phyloP scores from a whole-genome alignment of 2,113 vertebrate genomes.

The Rhabdomys dilectus region DNA sequence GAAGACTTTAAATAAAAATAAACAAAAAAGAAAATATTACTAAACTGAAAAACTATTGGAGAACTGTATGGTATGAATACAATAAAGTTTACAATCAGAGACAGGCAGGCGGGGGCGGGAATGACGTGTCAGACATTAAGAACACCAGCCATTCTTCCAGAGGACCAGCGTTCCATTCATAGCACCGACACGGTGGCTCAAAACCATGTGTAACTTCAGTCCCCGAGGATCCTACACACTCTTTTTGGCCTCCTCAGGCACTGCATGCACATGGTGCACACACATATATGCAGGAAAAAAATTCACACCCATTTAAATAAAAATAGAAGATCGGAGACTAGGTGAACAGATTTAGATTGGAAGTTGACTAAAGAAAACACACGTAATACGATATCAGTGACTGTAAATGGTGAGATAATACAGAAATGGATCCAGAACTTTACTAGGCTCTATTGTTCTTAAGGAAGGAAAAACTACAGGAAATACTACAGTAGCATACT shows the following conservation, averaged over 20 bases:
- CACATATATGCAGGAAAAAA: neutral
- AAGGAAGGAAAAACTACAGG: neutral
- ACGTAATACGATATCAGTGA: neutral
- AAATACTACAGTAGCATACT: neutral
- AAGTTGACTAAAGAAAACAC: neutral
- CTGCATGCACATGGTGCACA: neutral
- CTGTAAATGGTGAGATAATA: neutral
- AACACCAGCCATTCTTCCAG: neutral
- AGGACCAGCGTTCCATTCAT: neutral
- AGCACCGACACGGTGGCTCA: neutral
- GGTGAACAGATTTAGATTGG: neutral
- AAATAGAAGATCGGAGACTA: neutral
- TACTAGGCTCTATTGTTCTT: neutral
- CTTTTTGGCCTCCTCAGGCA: neutral
- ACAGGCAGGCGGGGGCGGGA: neutral
- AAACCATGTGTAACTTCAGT: neutral
- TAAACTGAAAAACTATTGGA: neutral
- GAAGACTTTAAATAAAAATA: neutral
- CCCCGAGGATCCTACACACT: neutral
- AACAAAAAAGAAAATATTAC: constrained; percentile 11
- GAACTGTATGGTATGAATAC: neutral
- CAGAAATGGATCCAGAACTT: neutral
- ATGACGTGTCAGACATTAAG: neutral
- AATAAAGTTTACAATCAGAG: constrained; percentile 36
- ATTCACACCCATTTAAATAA: neutral